Conservation (phyloP, 2,888 invertebrate species). For the Norana najaformis region DNA sequence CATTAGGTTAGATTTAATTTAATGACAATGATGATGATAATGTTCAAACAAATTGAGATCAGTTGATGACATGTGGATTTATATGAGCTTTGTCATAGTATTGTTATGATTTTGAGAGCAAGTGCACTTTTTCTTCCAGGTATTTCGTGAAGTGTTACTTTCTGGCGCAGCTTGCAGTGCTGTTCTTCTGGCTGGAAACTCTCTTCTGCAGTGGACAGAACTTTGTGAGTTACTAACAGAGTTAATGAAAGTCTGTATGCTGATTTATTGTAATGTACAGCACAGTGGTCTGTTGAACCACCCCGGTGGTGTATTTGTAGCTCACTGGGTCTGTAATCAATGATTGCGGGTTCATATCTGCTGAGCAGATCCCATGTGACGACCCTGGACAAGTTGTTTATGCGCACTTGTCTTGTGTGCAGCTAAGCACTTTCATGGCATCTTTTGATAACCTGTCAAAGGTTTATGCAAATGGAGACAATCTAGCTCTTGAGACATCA, state of each 20-base stretch:
- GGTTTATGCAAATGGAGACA: too few species aligned
- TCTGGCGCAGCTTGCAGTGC: neutral
- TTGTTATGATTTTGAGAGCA: neutral
- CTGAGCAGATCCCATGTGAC: too few species aligned
- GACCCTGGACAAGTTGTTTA: too few species aligned
- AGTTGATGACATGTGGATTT: neutral
- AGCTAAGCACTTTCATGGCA: too few species aligned
- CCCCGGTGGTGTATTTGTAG: neutral
- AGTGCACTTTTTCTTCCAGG: neutral
- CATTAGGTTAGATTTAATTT: too few species aligned
- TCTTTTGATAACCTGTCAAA: too few species aligned
- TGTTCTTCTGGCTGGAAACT: neutral
- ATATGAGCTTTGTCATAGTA: neutral
- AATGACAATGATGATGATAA: too few species aligned
- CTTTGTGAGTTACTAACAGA: neutral
- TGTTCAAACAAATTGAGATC: neutral
- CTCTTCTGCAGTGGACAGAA: neutral
- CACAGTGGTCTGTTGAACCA: neutral
- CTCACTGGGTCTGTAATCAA: neutral
- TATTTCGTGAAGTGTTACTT: neutral
- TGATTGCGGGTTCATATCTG: too few species aligned
- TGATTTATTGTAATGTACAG: neutral
- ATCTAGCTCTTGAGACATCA: too few species aligned
- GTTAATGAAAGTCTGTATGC: too few species aligned
- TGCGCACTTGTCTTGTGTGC: too few species aligned